phyloP scores from a whole-genome alignment of 1,140 invertebrate species.

The Drosophila bocki region DNA sequence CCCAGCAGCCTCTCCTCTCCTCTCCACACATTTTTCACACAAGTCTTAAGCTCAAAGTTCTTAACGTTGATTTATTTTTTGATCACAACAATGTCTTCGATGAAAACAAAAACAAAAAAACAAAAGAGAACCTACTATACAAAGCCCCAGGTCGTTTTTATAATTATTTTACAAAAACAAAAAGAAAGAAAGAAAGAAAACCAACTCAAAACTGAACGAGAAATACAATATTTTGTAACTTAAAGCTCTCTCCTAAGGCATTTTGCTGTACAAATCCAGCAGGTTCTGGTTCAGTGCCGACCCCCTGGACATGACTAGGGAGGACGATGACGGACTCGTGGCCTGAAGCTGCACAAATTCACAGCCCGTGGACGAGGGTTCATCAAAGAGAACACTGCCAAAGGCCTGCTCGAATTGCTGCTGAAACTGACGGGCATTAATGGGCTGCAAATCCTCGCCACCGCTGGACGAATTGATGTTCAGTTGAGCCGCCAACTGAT shows the following conservation, averaged over 20 bases:
- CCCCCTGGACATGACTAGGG: slow-evolving; percentile 1
- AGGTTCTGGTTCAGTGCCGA: slow-evolving; percentile 61
- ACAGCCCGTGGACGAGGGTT: slow-evolving; percentile 37
- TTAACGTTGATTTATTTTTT: slow-evolving; percentile 61
- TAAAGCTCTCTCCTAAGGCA: slow-evolving; percentile 36
- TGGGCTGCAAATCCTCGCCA: slow-evolving; percentile 73
- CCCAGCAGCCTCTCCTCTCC: background rate
- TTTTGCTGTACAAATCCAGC: slow-evolving; percentile 78
- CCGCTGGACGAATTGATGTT: slow-evolving; percentile 39
- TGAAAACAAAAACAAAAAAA: slow-evolving; percentile 49
- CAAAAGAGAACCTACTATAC: slow-evolving; percentile 46
- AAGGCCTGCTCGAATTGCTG: slow-evolving; percentile 77
- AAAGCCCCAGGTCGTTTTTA: slow-evolving; percentile 56
- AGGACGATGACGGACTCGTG: slow-evolving; percentile 35
- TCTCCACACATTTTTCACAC: slow-evolving; percentile 9
- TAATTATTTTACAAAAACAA: slow-evolving; percentile 73
- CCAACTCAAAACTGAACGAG: slow-evolving; percentile 37
- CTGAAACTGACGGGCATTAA: slow-evolving; percentile 69
- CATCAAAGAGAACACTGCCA: slow-evolving; percentile 69
- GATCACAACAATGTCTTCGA: slow-evolving; percentile 76
- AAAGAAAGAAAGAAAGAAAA: background rate
- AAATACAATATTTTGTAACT: slow-evolving; percentile 78
- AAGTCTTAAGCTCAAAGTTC: slow-evolving; percentile 78
- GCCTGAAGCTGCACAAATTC: slow-evolving; percentile 72
- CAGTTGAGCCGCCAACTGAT: slow-evolving; percentile 72